Evolutionary conservation across 2,113 vertebrate genomes (phyloP).

Genomic region (Vanacampus margaritifer): DNA sequence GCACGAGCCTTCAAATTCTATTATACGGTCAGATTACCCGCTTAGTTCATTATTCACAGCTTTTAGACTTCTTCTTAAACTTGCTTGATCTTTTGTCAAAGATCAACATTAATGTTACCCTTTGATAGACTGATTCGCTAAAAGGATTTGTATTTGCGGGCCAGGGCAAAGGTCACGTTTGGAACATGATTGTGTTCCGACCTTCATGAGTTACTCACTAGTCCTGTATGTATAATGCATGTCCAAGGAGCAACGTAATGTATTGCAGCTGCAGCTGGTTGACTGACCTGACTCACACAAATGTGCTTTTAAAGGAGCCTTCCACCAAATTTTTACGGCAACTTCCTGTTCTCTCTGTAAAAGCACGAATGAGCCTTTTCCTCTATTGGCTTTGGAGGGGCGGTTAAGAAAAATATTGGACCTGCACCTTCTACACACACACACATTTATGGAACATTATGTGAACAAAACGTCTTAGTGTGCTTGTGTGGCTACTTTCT

Average conservation of each 20-base stretch:
- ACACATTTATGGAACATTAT: neutral
- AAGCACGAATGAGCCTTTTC: slow-evolving; percentile 1
- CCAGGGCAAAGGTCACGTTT: slow-evolving; percentile 20
- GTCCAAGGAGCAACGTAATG: neutral
- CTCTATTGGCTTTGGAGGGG: neutral
- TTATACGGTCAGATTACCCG: slow-evolving; percentile 14
- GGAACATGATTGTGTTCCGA: slow-evolving; percentile 5
- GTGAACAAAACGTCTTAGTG: neutral
- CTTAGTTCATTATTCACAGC: slow-evolving; percentile 26
- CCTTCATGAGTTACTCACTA: neutral
- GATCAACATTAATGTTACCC: neutral
- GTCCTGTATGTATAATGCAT: slow-evolving; percentile 4
- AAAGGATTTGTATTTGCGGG: slow-evolving; percentile 27
- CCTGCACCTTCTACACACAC: neutral
- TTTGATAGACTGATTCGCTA: slow-evolving; percentile 34
- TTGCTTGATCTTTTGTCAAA: slow-evolving; percentile 2
- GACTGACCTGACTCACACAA: neutral
- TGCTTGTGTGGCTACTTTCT: slow-evolving; percentile 3
- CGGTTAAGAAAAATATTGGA: slow-evolving; percentile 3
- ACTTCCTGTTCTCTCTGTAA: slow-evolving; percentile 5
- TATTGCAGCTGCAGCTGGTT: neutral
- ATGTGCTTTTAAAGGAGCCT: neutral
- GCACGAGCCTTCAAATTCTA: neutral
- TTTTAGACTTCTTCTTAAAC: slow-evolving; percentile 4
- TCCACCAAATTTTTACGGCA: neutral